Conservation (phyloP, 2,113 vertebrate genomes). For the Bucco capensis region DNA sequence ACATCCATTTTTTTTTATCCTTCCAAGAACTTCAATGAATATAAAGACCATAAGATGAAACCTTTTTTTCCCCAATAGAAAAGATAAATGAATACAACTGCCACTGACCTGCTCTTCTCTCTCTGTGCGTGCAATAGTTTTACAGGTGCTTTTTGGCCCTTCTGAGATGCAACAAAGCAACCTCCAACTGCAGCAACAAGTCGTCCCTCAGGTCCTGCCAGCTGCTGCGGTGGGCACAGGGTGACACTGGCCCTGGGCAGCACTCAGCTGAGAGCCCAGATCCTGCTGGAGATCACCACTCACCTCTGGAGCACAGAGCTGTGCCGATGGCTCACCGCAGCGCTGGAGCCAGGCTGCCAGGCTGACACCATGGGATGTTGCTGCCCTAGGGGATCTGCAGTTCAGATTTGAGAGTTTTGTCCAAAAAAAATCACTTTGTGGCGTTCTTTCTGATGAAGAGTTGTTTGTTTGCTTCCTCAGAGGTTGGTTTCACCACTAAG, state of each 20-base stretch:
- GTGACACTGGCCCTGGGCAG: background rate
- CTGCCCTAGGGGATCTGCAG: background rate
- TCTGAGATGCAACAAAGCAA: slow-evolving; percentile 60
- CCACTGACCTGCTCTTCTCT: background rate
- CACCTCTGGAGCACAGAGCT: background rate
- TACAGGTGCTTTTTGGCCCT: slow-evolving; percentile 79
- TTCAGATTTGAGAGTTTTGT: background rate
- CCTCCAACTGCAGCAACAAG: slow-evolving; percentile 54
- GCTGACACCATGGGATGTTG: fast-evolving
- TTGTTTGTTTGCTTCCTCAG: background rate
- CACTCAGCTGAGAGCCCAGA: background rate
- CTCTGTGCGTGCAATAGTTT: slow-evolving; percentile 38
- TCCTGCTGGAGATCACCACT: background rate
- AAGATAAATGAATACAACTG: background rate
- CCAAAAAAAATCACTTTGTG: background rate
- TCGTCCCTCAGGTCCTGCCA: slow-evolving; percentile 67
- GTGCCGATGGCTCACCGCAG: slow-evolving; percentile 53
- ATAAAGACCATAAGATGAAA: background rate
- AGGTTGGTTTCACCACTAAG: background rate
- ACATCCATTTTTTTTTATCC: background rate
- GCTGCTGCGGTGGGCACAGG: background rate
- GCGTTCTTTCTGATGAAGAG: background rate
- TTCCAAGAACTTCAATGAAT: background rate
- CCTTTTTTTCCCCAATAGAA: background rate
- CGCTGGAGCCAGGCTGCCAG: background rate